Evolutionary conservation across 2,888 invertebrate genomes (phyloP), one percentile per base, ranked within the genome.

Genomic region (Prostheceraeus crozeri): DNA sequence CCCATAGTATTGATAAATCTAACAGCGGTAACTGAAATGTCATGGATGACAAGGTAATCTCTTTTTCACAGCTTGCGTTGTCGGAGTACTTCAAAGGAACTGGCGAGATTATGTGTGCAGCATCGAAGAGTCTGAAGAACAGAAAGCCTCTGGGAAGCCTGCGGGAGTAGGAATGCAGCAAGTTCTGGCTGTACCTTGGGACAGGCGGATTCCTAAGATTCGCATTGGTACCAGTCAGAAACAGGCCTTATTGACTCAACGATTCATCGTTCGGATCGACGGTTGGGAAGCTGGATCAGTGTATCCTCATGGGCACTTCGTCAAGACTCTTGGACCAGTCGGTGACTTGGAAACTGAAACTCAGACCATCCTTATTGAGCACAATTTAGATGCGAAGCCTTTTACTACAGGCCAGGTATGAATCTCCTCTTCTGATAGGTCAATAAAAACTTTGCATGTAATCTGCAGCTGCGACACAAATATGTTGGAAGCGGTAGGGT

Each of bases 81-180:
- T 74, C 19, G 74, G 72, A 2, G 67, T 75, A 14, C 48, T 68
- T 45, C 72, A 72, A 65, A 66, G 72, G 33, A 69, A 69, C 61
- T 74, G 74, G 73, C 66, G 71, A 52, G 72, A 74, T 64, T 75
- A 73, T 66, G 71, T 74, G 4, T 73, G 70, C 6, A 68, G 68
- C 31, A 68, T 75, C 30, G 63, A 67, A 57, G 66, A 64, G 27
- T 68, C 73, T 45, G 62, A 67, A 52, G 65, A 64, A 53, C 21
- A 40, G 25, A 11, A 19, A 10, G 30, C 16, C 40, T 21, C 16
- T 14, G 11, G 19, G 11, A 60, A 60, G 25, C 14, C 16, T n/a
- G 1, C 55, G 11, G 48, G 10, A n/a, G 33, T 2, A 19, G 48
- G 14, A 14, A 2, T 14, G 21, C 16, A 62, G 4, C 69, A 67